Conservation (phyloP, 2,113 vertebrate species). For the Ornithorhynchus anatinus region DNA sequence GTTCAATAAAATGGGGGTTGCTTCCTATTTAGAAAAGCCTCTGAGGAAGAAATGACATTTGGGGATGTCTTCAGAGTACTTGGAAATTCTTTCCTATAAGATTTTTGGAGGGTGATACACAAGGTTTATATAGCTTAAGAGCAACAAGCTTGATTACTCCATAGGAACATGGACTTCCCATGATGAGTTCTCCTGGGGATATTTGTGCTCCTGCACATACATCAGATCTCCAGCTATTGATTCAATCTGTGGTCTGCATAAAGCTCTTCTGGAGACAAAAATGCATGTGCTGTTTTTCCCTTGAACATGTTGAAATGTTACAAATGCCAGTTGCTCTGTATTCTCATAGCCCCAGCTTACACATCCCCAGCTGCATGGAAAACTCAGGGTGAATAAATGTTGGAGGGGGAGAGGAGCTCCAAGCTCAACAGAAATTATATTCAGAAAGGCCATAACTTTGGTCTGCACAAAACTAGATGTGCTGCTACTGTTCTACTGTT, state of each 20-base stretch:
- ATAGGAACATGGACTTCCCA: neutral
- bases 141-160: constrained; percentile 10
- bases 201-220: neutral
- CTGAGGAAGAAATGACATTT: neutral
- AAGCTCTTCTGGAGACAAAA: neutral
- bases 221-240: neutral
- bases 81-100: neutral
- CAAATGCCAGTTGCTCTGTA: neutral
- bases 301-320: neutral
- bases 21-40: constrained; percentile 2
- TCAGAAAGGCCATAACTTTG: constrained; percentile 14
- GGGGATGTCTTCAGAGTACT: neutral
- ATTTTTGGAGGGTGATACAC: constrained; percentile 2
- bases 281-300: neutral
- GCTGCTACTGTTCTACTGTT: constrained; percentile 8
- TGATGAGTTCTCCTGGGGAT: neutral
- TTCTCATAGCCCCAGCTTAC: constrained; percentile 26
- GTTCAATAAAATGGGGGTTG: neutral
- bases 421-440: neutral
- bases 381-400: constrained; percentile 2
- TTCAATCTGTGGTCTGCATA: neutral
- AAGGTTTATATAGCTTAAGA: neutral
- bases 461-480: neutral
- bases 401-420: neutral
- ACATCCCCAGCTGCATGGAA: neutral